Evolutionary conservation across 2,113 vertebrate genomes (phyloP), one percentile per base, ranked within the genome.

Genomic region (Colistium nudipinnis): DNA sequence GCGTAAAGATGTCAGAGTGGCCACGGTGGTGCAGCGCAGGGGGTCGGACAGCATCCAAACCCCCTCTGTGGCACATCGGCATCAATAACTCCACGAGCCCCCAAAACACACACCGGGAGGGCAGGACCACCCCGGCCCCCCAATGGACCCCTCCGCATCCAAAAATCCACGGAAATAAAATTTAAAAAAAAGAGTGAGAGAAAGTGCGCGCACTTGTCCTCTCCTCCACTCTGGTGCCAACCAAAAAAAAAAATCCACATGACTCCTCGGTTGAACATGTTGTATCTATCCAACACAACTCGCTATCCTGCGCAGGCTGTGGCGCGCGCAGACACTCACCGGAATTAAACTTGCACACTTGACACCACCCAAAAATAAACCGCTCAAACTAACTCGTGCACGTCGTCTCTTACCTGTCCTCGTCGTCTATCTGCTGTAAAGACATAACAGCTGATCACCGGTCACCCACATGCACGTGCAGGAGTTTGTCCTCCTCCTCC

Each of bases 391-490:
- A n/a, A n/a, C n/a, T n/a, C n/a, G n/a, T n/a, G n/a, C n/a, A n/a
- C n/a, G n/a, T n/a, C n/a, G n/a, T n/a, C n/a, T 59, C 87, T 84
- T 83, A 89, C 89, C 89, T 90, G 76, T 36, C 54, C 68, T 39
- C 65, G 44, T n/a, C n/a, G n/a, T n/a, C n/a, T n/a, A n/a, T n/a
- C n/a, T n/a, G n/a, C n/a, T n/a, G n/a, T n/a, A n/a, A n/a, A n/a
- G n/a, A n/a, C n/a, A n/a, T n/a, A n/a, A n/a, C 28, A 22, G 62
- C 64, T 43, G 43, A 24, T 41, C 20, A 56, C 20, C 11, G 51
- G 39, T 1, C 19, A 59, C 35, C 51, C 66, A 36, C 20, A 24
- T 1, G 20, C 43, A 9, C 19, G 19, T 53, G 11, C 70, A 54
- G 20, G 75, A 82, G 31, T 83, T 81, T 76, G 63, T 27, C n/a